Base-by-base conservation (phyloP, 2,888 invertebrate genomes). In the Conistra vaccinii region DNA sequence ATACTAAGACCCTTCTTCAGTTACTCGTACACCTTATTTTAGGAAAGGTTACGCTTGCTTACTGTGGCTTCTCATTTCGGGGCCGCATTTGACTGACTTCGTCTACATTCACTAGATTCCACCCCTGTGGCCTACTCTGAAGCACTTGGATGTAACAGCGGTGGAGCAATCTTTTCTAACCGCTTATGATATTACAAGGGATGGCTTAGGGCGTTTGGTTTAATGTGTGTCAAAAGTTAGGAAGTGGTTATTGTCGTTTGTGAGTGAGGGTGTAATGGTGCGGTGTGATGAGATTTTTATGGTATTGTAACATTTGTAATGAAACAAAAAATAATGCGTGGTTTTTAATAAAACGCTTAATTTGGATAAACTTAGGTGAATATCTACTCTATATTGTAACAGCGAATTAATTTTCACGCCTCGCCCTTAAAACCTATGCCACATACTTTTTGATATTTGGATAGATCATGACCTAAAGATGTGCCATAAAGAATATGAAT, bases 91-190 rank as follows among this genome's bases (percentile, higher is more conserved):
- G 70, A 82, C 81, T 73, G 65, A 76, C 75, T 80, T 75, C 35
- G 53, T 75, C 63, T 69, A 75, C 61, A 79, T 86, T 73, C 60
- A 23, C 69, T 55, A 65, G 68, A 88, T 84, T 53, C 76, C 29
- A 80, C 85, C 81, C 87, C n/a, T 63, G 85, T 79, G 85, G 75
- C 74, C 81, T 63, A 67, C 73, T 82, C 71, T 73, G 73, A 73
- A 82, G 75, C 78, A 73, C 68, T 80, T 75, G 69, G 42, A 69
- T 69, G 72, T 78, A 78, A 80, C 74, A 73, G 39, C 73, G 70
- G 70, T 72, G 69, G 42, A 48, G 77, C 82, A 85, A 87, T 88
- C 85, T 87, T 85, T 88, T 87, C 76, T 81, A 88, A 88, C 82
- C 80, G 79, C 78, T 83, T 85, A 84, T 84, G 71, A 86, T 83